Percentiles rank a stretch among this genome's conserved stretches.
These are phyloP conservation scores for Tipula unca DNA, from an alignment of 2,888 invertebrate genomes.

Conservation along the genomic window DNA sequence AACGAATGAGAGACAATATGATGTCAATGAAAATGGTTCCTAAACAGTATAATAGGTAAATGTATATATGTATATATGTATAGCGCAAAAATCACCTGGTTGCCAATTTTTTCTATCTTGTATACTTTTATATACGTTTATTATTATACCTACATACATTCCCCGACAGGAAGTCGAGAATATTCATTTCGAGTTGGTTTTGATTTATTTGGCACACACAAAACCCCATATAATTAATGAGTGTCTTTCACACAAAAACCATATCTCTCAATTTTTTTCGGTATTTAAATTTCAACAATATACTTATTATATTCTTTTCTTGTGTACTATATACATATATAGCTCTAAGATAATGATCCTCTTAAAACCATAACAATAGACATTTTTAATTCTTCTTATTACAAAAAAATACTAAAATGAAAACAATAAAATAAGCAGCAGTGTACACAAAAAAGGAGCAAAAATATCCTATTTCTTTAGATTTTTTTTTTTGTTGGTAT, in stretches of 20 bases:
- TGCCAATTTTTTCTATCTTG: background rate
- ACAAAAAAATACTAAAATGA: background rate
- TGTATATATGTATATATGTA: background rate
- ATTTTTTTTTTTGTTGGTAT: background rate
- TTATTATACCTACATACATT: background rate
- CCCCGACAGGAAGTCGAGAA: background rate
- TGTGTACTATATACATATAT: background rate
- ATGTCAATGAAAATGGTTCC: background rate
- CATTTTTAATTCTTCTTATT: background rate
- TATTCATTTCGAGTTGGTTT: background rate
- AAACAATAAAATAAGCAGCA: background rate
- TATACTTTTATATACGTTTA: background rate
- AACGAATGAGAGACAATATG: background rate
- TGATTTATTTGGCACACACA: slow-evolving; percentile 14
- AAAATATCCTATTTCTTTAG: background rate
- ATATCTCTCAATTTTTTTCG: background rate
- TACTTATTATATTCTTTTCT: background rate
- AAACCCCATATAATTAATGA: background rate
- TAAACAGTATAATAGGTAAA: background rate
- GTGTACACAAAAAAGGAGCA: background rate
- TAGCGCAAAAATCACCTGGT: slow-evolving; percentile 8
- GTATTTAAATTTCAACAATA: slow-evolving; percentile 8
- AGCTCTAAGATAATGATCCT: background rate
- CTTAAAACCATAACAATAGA: slow-evolving; percentile 14
- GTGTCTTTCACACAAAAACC: slow-evolving; percentile 8